Evolutionary conservation across 2,113 vertebrate genomes (phyloP).

Genomic region (Gadus macrocephalus): DNA sequence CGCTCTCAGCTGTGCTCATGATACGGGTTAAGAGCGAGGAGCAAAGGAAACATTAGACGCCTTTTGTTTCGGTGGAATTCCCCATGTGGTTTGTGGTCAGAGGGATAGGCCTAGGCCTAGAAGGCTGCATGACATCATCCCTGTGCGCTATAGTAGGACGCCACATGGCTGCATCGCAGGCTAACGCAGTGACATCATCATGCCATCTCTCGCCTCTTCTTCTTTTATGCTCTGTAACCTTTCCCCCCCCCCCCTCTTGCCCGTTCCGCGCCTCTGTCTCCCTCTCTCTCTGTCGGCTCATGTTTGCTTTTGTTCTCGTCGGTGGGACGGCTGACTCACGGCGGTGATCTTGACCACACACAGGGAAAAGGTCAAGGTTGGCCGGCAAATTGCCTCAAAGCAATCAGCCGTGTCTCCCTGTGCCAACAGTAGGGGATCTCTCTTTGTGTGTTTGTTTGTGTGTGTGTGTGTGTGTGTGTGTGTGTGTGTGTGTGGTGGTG

Average conservation of each 20-base stretch:
- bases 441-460: background rate
- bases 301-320: slow-evolving; percentile 67
- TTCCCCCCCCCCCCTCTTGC: slow-evolving; percentile 8
- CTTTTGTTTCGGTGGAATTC: too few species aligned
- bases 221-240: slow-evolving; percentile 6
- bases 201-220: background rate
- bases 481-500: slow-evolving; percentile 18
- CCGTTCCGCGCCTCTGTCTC: slow-evolving; percentile 16
- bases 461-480: slow-evolving; percentile 17
- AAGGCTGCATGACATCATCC: background rate
- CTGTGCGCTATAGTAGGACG: too few species aligned
- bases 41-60: too few species aligned
- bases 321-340: slow-evolving; percentile 55
- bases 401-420: slow-evolving; percentile 58
- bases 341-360: slow-evolving; percentile 65
- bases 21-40: too few species aligned
- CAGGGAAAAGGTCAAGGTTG: slow-evolving; percentile 70
- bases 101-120: background rate
- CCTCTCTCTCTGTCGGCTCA: slow-evolving; percentile 27
- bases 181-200: slow-evolving; percentile 3
- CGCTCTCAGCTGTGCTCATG: too few species aligned
- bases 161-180: too few species aligned
- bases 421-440: slow-evolving; percentile 30
- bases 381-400: slow-evolving; percentile 65
- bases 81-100: background rate